Evolutionary conservation across 2,113 vertebrate genomes (phyloP), one percentile per base, ranked within the genome.

Genomic region (Nesoenas mayeri): DNA sequence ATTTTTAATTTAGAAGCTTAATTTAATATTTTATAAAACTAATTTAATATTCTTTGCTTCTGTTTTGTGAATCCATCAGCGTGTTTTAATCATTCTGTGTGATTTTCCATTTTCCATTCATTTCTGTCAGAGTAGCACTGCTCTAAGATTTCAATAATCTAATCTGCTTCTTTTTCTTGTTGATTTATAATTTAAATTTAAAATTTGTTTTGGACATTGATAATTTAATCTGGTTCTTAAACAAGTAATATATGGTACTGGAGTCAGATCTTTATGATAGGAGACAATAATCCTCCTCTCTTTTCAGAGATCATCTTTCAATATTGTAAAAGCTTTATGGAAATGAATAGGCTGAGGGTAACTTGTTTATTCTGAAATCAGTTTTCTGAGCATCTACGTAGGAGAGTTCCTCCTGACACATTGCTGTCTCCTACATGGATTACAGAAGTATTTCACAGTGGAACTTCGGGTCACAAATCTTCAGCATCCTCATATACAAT

Each of bases 211-310:
- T 90, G 42, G 25, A 31, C 51, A 74, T 78, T 80, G 51, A 80
- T 93, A 95, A 91, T 79, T 90, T 86, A 93, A 94, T 93, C 64
- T 71, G 29, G 4, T 44, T 93, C 72, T 79, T 83, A 86, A 88
- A 66, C 31, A 89, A 78, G 15, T 44, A 44, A 88, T 60, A 53
- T 25, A 48, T 8, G 12, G 8, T 40, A 10, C 24, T 74, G 60
- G 47, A 96, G 64, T 36, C 51, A 91, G 53, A 80, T 67, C 21
- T 64, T 34, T 86, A 40, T 62, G 78, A 64, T 21, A 74, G 16
- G 18, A 90, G 24, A 74, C 42, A 91, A 74, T 8, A n/a, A 71
- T 44, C 38, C 78, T 65, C 31, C 36, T 87, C 22, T 66, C 42
- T 91, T 83, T 62, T 66, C 58, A 73, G 56, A 89, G 11, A 83